phyloP scores from a whole-genome alignment of 2,113 vertebrate species.

The Cinclus cinclus region DNA sequence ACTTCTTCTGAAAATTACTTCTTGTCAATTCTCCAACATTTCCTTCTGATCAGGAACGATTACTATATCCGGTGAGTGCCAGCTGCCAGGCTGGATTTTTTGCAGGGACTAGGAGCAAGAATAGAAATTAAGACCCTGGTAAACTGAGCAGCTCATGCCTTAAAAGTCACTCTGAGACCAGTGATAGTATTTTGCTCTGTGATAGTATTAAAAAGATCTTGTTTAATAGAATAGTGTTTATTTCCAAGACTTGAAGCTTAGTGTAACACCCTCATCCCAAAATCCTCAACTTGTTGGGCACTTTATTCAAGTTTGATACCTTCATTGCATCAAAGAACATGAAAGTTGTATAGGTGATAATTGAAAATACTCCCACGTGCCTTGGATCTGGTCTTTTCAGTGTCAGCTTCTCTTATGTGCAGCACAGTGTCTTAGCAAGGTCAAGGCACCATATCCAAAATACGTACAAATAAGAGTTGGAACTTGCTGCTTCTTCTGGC shows the following conservation, averaged over 20 bases:
- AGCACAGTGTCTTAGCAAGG: neutral
- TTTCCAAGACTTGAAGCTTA: neutral
- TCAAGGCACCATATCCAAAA: neutral
- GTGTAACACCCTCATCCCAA: neutral
- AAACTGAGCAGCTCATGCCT: neutral
- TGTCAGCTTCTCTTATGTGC: neutral
- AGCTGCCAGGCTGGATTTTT: neutral
- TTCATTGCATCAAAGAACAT: neutral
- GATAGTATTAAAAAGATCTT: neutral
- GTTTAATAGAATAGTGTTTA: neutral
- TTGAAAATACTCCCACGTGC: neutral
- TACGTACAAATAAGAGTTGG: neutral
- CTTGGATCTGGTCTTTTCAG: neutral
- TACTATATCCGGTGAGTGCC: slow-evolving; percentile 90
- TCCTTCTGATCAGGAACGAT: slow-evolving; percentile 94
- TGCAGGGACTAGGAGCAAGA: fast-evolving
- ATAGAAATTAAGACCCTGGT: neutral
- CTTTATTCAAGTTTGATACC: neutral
- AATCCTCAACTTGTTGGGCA: neutral
- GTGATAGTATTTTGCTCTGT: neutral
- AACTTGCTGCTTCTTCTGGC: neutral
- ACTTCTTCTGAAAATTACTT: slow-evolving; percentile 90
- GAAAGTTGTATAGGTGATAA: neutral
- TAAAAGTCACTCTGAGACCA: neutral
- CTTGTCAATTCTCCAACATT: slow-evolving; percentile 94